Evolutionary conservation across 2,888 invertebrate genomes (phyloP).

Genomic region (Stictocephala bisonia): DNA sequence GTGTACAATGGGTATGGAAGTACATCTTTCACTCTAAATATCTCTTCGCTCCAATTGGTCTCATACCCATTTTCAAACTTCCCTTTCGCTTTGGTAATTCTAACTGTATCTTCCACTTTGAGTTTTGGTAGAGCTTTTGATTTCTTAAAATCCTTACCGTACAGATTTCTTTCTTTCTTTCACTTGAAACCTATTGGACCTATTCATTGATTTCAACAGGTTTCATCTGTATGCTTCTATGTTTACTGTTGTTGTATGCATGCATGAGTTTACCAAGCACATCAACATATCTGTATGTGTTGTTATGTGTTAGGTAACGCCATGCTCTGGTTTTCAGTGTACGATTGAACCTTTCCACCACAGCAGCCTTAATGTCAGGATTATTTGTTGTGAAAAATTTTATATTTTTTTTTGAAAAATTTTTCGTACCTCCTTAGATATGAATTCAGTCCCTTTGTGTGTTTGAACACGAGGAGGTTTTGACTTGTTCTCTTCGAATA

Average conservation of each 20-base stretch:
- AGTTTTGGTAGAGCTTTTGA: too few relatives aligned
- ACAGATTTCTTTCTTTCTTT: too few relatives aligned
- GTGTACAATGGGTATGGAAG: slow-evolving; percentile 23
- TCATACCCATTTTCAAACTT: slow-evolving; percentile 54
- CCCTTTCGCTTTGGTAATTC: slow-evolving; percentile 51
- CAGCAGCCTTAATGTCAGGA: slow-evolving; percentile 59
- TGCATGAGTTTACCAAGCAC: slow-evolving; percentile 56
- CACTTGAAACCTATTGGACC: too few relatives aligned
- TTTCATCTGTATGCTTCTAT: not conserved
- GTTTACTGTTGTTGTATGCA: slow-evolving; percentile 56
- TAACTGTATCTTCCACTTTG: slow-evolving; percentile 46
- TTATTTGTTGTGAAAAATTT: too few relatives aligned
- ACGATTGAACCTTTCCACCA: slow-evolving; percentile 61
- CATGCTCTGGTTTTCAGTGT: slow-evolving; percentile 60
- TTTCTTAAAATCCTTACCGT: too few relatives aligned
- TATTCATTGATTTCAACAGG: not conserved
- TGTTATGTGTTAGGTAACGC: slow-evolving; percentile 57
- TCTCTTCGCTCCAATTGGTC: slow-evolving; percentile 56
- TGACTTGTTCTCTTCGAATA: slow-evolving; percentile 16
- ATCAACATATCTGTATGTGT: slow-evolving; percentile 57
- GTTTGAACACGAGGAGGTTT: slow-evolving; percentile 52
- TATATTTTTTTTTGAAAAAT: too few relatives aligned
- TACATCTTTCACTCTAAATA: slow-evolving; percentile 56
- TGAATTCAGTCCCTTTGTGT: slow-evolving; percentile 58
- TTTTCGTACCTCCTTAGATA: slow-evolving; percentile 45